Base-by-base conservation (phyloP, 2,113 vertebrate species). In the Asarcornis scutulata region DNA sequence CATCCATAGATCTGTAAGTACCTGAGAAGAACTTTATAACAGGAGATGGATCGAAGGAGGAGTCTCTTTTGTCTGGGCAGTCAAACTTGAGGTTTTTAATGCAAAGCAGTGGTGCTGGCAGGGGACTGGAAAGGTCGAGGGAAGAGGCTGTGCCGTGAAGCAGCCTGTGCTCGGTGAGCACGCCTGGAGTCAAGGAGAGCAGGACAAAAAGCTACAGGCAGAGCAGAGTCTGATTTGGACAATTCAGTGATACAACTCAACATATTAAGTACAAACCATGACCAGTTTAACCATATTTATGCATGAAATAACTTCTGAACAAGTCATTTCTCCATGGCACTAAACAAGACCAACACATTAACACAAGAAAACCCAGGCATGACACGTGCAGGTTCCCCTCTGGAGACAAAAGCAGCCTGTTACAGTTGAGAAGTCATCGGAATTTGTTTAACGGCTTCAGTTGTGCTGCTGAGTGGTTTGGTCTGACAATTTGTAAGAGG, bases 61-160 rank as follows among this genome's bases (percentile, higher is more conserved):
- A 59, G 5, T 7, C 71, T 44, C 83, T 88, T 86, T 83, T 80
- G 53, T 29, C 83, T 13, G 22, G 36, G 55, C 52, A 75, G 44
- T 52, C 2, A 13, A 76, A 78, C 13, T 26, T 93, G 94, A 96
- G 83, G 92, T 63, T 93, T 95, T 88, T 89, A 93, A 88, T 73
- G 48, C 71, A 0, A 2, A 86, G 8, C 13, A 48, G 26, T 38
- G 3, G 3, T 50, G 25, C 0, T 5, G 1, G 59, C 63, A 80
- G 40, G 77, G 68, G 68, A 77, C 40, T 53, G 75, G 17, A n/a
- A 93, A 88, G 94, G 91, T 92, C 77, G 86, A 69, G 74, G 3
- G 11, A 83, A 95, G 81, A 42, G 53, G 52, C 0, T 0, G 38
- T 7, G 38, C 50, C 26, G 5, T 17, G 59, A 42, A 53, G 27